Evolutionary conservation across 2,113 vertebrate genomes (phyloP).

Genomic region (Aldabrachelys gigantea): DNA sequence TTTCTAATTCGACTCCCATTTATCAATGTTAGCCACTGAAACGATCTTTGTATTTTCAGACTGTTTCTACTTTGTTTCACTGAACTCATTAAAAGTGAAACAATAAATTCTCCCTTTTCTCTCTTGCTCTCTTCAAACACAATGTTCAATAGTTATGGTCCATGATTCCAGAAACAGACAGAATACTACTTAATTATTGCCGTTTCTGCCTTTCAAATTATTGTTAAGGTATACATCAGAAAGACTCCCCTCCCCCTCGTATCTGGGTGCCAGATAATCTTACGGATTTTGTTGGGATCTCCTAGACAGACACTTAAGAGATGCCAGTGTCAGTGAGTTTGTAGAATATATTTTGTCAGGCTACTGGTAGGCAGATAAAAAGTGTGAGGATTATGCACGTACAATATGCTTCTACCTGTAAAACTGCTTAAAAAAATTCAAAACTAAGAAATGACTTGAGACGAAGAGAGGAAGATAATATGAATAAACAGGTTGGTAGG

Average conservation of each 20-base stretch:
- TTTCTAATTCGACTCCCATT: slow-evolving; percentile 31
- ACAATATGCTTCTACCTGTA: not conserved
- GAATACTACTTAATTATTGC: not conserved
- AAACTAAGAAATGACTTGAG: not conserved
- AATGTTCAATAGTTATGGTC: not conserved
- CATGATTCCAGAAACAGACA: not conserved
- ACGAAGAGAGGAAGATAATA: not conserved
- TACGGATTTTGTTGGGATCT: not conserved
- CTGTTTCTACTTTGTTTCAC: slow-evolving; percentile 14
- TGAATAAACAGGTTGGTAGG: not conserved
- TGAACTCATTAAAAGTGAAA: not conserved
- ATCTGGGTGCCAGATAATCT: not conserved
- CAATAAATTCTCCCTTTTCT: slow-evolving; percentile 9
- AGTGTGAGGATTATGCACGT: not conserved
- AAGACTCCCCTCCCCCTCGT: not conserved
- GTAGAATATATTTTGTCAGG: not conserved
- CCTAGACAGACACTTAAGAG: not conserved
- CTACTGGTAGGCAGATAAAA: not conserved
- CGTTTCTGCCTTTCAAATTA: not conserved
- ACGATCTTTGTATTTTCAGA: slow-evolving; percentile 28
- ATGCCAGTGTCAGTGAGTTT: not conserved
- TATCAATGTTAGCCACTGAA: slow-evolving; percentile 15
- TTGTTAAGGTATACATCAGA: not conserved
- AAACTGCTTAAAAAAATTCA: slow-evolving; percentile 5
- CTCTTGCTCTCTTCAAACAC: not conserved